Conservation (phyloP, 2,888 invertebrate species). For the Andrena haemorrhoa region DNA sequence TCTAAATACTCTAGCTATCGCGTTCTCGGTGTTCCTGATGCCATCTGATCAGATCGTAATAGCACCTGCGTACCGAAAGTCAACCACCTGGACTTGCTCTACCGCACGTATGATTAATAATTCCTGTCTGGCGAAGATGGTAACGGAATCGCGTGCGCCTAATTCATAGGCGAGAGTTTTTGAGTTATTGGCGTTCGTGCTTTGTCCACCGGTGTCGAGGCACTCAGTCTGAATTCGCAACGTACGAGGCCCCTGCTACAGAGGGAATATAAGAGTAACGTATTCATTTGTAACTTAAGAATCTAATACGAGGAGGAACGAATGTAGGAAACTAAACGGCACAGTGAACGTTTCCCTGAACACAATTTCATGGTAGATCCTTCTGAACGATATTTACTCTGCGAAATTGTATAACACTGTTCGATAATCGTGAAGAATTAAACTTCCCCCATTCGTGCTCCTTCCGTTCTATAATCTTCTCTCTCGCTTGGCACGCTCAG, state of each 20-base stretch:
- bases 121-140: slow-evolving; percentile 55
- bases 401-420: no score
- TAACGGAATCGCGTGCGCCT: slow-evolving; percentile 62
- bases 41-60: slow-evolving; percentile 57
- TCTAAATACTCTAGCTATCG: not conserved
- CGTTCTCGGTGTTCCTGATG: slow-evolving; percentile 29
- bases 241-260: not conserved
- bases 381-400: no score
- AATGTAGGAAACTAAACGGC: not conserved
- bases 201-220: slow-evolving; percentile 31
- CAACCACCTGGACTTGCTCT: slow-evolving; percentile 66
- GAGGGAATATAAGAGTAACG: not conserved
- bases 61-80: slow-evolving; percentile 64
- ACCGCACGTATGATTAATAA: slow-evolving; percentile 62
- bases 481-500: no score
- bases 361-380: not conserved
- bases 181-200: slow-evolving; percentile 48
- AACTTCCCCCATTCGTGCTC: not conserved
- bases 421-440: not conserved
- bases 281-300: not conserved
- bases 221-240: slow-evolving; percentile 27
- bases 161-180: slow-evolving; percentile 54
- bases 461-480: not conserved
- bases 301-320: not conserved
- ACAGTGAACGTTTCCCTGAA: not conserved